Evolutionary conservation across 1,140 invertebrate species (phyloP), one percentile per base, ranked within the genome.

Genomic region (Listronotus bonariensis): DNA sequence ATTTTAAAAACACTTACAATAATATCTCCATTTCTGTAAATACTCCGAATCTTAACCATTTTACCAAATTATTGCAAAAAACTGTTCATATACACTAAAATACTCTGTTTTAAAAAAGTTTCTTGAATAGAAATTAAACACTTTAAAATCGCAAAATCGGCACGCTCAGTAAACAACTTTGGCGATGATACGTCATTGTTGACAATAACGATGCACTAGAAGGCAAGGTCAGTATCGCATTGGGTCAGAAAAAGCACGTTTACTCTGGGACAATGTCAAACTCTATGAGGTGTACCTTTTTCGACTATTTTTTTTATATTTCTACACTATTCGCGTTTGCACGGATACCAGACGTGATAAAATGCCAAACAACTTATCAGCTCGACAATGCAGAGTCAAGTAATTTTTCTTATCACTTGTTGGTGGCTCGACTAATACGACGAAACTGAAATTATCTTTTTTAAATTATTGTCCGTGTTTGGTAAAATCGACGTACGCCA

Each of bases 391-490:
- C 38, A 48, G 63, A 57, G 63, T 41, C 63, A 58, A 65, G 63
- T 65, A 57, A 58, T 57, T 51, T 65, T 65, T 58, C 63, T 65
- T 65, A 65, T 65, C 63, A 32, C 18, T 43, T 5, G 58, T 55
- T 63, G 60, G 51, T 55, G 60, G 42, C 43, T 63, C 49, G 60
- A 55, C 60, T 54, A 55, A 55, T 63, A 55, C 51, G 51, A 63
- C 60, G 52, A 55, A 63, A 63, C 60, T 63, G 52, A 63, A 54
- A 55, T 63, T 63, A 54, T 63, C 60, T 45, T 63, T 63, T 63
- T 63, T 55, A 63, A 63, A 36, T 15, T 63, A 48, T 55, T 63
- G 52, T 55, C 60, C 52, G 60, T 11, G 36, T 61, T 59, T 51
- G 36, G 59, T 32, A 17, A 31, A 48, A 38, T 45, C 8, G n/a